Base-by-base conservation (phyloP, 2,888 invertebrate genomes). In the Lordiphosa fenestrarum region DNA sequence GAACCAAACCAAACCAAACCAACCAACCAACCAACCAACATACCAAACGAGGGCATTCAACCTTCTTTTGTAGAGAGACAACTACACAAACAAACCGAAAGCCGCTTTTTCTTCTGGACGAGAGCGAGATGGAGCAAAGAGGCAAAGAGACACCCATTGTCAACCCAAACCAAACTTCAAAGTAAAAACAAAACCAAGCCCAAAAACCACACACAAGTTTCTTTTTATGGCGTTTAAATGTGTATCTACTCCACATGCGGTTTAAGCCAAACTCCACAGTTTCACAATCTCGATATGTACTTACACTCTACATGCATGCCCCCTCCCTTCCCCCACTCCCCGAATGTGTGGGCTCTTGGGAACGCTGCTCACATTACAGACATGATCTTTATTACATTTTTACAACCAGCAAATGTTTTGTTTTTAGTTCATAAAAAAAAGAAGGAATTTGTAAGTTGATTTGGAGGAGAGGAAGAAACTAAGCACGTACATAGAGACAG, bases 1-100 rank as follows among this genome's bases (percentile, higher is more conserved):
- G 7, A 30, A 30, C 30, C 30, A 30, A 30, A 9, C 30, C 19
- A 15, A 15, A 15, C 15, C 15, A 15, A 19, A n/a, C n/a, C n/a
- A 3, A 3, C 30, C 9, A 30, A 30, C 30, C 30, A 9, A 30
- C 30, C 30, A 30, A 9, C 30, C 30, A 30, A 39, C 47, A 21
- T 37, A 33, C 46, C 59, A 55, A 66, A 62, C 69, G 73, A 83
- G 87, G 87, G 70, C 86, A 84, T 81, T 86, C 74, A 87, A 86
- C 86, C 30, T 82, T 69, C 58, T 47, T 57, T 51, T 51, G 39
- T 39, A 53, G 40, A 53, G 40, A 53, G 19, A 52, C 61, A 9
- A 48, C 41, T 58, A 51, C 58, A 33, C 66, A 61, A 51, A 55
- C 63, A 64, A 53, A 44, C 53, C 67, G 44, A 65, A 66, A 61